phyloP scores from a whole-genome alignment of 2,888 invertebrate species.

The Rhagophthalmus giganteus region DNA sequence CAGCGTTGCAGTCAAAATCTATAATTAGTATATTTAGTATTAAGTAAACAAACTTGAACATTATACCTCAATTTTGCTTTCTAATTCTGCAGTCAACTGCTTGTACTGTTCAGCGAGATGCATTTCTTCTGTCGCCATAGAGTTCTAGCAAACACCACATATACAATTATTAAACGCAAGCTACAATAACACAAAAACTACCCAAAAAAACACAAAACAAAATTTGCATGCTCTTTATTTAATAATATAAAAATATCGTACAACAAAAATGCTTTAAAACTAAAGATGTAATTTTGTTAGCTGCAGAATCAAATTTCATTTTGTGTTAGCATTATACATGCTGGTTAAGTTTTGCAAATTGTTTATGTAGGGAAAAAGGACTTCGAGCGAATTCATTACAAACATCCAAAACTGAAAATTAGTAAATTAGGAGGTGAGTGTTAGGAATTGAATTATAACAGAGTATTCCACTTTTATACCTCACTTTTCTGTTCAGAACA shows the following conservation, averaged over 20 bases:
- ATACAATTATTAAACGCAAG: constrained; percentile 1
- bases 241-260: constrained; percentile 13
- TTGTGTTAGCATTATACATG: constrained; percentile 26
- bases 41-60: constrained; percentile 10
- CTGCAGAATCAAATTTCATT: constrained; percentile 42
- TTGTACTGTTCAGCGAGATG: constrained; percentile 49
- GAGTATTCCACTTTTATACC: no score
- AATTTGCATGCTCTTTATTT: constrained; percentile 46
- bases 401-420: constrained; percentile 29
- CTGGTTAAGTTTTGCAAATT: constrained; percentile 16
- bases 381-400: constrained; percentile 21
- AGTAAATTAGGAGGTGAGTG: constrained; percentile 11
- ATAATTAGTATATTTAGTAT: constrained; percentile 7
- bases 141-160: constrained; percentile 42
- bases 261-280: constrained; percentile 8
- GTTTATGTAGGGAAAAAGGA: constrained; percentile 16
- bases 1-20: constrained; percentile 49
- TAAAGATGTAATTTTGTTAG: constrained; percentile 7
- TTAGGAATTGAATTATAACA: background rate
- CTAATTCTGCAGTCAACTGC: constrained; percentile 47
- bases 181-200: constrained; percentile 31
- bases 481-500: constrained; percentile 35
- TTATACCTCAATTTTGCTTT: constrained; percentile 52
- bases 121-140: constrained; percentile 45
- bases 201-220: constrained; percentile 41